Evolutionary conservation across 2,113 vertebrate genomes (phyloP), one percentile per base, ranked within the genome.

Genomic region (Mungos mungo): DNA sequence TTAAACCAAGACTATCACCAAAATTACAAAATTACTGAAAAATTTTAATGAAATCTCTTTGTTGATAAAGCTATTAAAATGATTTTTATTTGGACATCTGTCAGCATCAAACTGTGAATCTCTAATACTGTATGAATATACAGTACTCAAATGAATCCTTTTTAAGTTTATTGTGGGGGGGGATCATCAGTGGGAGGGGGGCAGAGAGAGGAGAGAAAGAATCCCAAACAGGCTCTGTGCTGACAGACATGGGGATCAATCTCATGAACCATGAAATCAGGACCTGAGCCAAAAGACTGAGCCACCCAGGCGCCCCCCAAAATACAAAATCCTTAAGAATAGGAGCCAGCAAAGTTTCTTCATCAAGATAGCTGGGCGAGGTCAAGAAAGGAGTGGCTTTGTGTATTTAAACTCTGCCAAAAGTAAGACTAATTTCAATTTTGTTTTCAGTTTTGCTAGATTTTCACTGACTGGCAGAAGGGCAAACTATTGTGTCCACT

Each of bases 1-100:
- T 57, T 93, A 82, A 50, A 90, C 95, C 50, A 98, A 97, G 16
- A 63, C 10, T 18, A n/a, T 69, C 57, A 33, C 9, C 89, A 54
- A 97, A 98, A 90, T 35, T 71, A 95, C 0, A 88, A 72, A 2
- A 7, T 35, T 50, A 82, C 23, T 60, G 31, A 65, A 97, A 98
- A 97, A 3, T 35, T 81, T 91, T 91, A 71, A 90, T 27, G 19
- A 68, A 33, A 72, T 72, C 71, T 38, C 50, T 93, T 90, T 60
- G 38, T 69, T 66, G 90, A 90, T 52, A 90, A 93, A 93, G 63
- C 33, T 45, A 71, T 35, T 90, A 76, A 50, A 89, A 60, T 71
- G 79, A 85, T 45, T 85, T 97, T 88, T 90, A 68, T 19, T 88
- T 76, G 60, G 54, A 72, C 29, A 83, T 85, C 31, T 83, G 31